These are phyloP conservation scores for Hylaeus anthracinus DNA, from an alignment of 1,140 invertebrate species.

Conservation along the genomic window DNA sequence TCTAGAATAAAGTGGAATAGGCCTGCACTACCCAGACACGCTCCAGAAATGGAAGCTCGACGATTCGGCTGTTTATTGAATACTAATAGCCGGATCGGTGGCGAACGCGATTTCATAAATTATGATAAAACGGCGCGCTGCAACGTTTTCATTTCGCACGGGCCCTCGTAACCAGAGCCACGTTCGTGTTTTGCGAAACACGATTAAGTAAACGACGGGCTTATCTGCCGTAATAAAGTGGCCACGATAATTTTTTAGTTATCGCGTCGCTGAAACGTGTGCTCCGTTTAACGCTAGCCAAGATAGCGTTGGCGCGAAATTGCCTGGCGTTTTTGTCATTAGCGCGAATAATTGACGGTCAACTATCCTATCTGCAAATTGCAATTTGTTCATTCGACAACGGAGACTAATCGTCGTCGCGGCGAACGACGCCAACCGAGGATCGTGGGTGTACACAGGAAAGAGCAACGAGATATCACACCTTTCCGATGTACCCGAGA, in stretches of 20 bases:
- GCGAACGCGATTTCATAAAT: slow-evolving; percentile 28
- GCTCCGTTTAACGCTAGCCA: not conserved
- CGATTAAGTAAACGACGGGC: slow-evolving; percentile 34
- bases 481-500: slow-evolving; percentile 56
- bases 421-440: not conserved
- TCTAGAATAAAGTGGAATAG: too few relatives aligned
- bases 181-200: slow-evolving; percentile 28
- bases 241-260: slow-evolving; percentile 38
- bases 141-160: not conserved
- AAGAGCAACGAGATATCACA: slow-evolving; percentile 64
- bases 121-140: slow-evolving; percentile 11
- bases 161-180: not conserved
- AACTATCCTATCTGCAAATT: not conserved
- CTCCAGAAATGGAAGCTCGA: too few relatives aligned
- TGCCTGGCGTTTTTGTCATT: slow-evolving; percentile 22
- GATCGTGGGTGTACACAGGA: slow-evolving; percentile 30
- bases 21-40: not conserved
- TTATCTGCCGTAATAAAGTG: slow-evolving; percentile 40
- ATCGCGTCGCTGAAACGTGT: slow-evolving; percentile 23
- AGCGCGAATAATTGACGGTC: slow-evolving; percentile 1
- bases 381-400: too few relatives aligned
- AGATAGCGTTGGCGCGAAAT: slow-evolving; percentile 29
- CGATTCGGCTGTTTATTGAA: not conserved
- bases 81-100: too few relatives aligned
- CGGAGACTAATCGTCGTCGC: too few relatives aligned